Conservation (phyloP, 2,797 vertebrate species). For the Lacerta agilis region DNA sequence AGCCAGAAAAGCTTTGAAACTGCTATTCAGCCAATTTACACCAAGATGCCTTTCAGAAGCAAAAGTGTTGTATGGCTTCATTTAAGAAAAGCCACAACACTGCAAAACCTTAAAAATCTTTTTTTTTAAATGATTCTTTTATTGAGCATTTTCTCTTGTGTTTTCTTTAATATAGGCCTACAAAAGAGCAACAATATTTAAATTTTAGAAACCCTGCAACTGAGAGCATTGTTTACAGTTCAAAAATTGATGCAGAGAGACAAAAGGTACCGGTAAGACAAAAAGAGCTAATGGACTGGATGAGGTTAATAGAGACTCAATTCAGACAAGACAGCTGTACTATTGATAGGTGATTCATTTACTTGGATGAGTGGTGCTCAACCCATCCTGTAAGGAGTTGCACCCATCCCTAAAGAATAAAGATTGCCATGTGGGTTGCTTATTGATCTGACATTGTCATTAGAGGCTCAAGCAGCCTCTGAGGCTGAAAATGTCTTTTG, state of each 20-base stretch:
- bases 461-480: too few relatives aligned
- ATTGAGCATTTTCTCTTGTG: background rate
- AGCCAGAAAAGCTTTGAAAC: constrained; percentile 24
- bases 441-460: too few relatives aligned
- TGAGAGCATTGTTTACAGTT: background rate
- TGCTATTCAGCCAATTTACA: background rate
- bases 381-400: too few relatives aligned
- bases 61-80: background rate
- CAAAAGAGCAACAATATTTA: background rate
- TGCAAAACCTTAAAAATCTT: background rate
- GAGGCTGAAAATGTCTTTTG: too few relatives aligned
- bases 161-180: background rate
- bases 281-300: too few relatives aligned
- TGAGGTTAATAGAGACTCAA: too few relatives aligned
- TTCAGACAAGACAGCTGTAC: too few relatives aligned
- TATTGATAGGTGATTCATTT: too few relatives aligned
- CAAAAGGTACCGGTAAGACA: background rate
- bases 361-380: too few relatives aligned
- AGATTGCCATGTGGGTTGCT: too few relatives aligned
- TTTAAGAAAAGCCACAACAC: background rate
- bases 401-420: too few relatives aligned
- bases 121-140: background rate
- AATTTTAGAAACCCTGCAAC: background rate
- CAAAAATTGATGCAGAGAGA: background rate
- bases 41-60: background rate